Percentiles rank a stretch among this genome's conserved stretches.
phyloP scores from a whole-genome alignment of 2,113 vertebrate genomes.

The Rallus limicola region DNA sequence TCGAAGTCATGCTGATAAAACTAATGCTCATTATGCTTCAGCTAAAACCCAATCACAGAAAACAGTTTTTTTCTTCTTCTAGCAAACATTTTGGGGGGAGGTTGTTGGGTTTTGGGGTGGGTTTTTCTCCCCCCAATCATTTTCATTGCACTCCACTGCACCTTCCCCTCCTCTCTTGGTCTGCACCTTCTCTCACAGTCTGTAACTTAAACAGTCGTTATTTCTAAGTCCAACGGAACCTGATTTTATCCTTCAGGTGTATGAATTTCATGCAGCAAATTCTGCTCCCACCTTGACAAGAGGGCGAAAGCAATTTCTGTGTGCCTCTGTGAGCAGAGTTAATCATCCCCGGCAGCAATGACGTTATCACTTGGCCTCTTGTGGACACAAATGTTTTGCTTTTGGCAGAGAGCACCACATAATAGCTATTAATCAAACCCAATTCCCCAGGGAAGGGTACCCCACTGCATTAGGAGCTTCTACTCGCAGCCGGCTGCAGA shows the following conservation, averaged over 20 bases:
- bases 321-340: constrained; percentile 6
- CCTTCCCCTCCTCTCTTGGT: background rate
- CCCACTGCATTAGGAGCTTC: background rate
- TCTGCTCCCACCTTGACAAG: constrained; percentile 17
- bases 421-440: constrained; percentile 49
- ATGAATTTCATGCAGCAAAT: background rate
- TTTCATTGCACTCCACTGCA: background rate
- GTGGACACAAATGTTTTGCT: constrained; percentile 51
- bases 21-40: constrained; percentile 8
- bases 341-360: constrained; percentile 50
- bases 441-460: background rate
- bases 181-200: background rate
- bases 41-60: constrained; percentile 4
- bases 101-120: background rate
- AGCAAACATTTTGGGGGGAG: background rate
- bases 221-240: background rate
- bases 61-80: background rate
- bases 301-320: constrained; percentile 46
- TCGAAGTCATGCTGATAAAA: background rate
- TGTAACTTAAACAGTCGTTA: background rate
- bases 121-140: background rate
- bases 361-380: constrained; percentile 51
- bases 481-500: background rate
- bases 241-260: background rate
- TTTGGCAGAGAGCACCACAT: background rate